Evolutionary conservation across 2,888 invertebrate species (phyloP), one percentile per base, ranked within the genome.

Genomic region (Mesochorus sp.): DNA sequence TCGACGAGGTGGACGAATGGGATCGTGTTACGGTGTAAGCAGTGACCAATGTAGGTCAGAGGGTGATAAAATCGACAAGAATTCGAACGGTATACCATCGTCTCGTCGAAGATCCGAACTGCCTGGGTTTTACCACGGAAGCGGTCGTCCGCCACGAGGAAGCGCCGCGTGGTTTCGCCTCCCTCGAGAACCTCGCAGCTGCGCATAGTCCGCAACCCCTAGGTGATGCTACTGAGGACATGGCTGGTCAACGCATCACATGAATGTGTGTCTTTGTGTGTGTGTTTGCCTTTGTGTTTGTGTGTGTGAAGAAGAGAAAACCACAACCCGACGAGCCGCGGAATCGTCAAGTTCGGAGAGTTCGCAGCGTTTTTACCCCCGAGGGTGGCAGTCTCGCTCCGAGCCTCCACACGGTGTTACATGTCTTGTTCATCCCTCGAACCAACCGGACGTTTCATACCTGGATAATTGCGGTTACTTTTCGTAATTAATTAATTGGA

Each of bases 131-230:
- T 79, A 67, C 71, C 70, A 79, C 70, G 78, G 74, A 49, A 47
- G 59, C 53, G 78, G 70, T 61, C 74, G 78, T 71, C 78, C 74
- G 49, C 74, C 78, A 79, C 78, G 78, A 79, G 78, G 78, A 79
- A 74, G 70, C 78, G 78, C 74, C 64, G 78, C 78, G 70, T 74
- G 78, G 66, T 66, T 21, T 42, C 74, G 70, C 37, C 74, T 71
- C 28, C 70, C 78, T 19, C 74, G 78, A 14, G 74, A 71, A 31
- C 74, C 61, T 10, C 74, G 74, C 78, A 61, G 26, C 70, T 79
- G 78, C 78, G 78, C 78, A 79, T 75, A 79, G 71, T 67, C 70
- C 47, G 24, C 71, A 28, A 37, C 57, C 55, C 47, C 67, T 12
- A 17, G 26, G 67, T 51, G 68, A 42, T 34, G 21, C 61, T 34